Conservation (phyloP, 2,113 vertebrate species). For the Calyptommatus sinebrachiatus region DNA sequence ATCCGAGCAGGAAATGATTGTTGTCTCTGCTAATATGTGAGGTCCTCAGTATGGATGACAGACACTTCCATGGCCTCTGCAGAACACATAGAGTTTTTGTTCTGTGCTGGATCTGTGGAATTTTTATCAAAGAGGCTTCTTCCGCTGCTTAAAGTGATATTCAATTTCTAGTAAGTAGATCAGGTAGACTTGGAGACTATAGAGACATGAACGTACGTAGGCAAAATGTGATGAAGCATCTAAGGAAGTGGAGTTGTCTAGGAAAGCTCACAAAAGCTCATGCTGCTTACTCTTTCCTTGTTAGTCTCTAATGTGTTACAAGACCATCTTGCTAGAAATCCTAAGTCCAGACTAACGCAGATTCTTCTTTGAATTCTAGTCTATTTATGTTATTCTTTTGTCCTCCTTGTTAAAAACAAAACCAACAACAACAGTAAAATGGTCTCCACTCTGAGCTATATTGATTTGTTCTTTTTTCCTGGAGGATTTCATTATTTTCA, state of each 20-base stretch:
- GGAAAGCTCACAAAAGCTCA: too few species aligned
- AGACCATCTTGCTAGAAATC: too few species aligned
- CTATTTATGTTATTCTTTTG: background rate
- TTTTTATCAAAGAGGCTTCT: background rate
- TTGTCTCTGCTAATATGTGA: background rate
- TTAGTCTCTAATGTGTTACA: too few species aligned
- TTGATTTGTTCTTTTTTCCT: background rate
- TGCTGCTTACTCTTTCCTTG: too few species aligned
- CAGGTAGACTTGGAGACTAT: too few species aligned
- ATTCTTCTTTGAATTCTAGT: too few species aligned
- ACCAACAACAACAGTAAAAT: background rate
- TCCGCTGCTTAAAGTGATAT: background rate
- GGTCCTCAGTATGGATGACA: background rate
- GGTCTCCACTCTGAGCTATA: background rate
- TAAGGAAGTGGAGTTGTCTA: too few species aligned
- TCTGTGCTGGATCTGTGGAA: background rate
- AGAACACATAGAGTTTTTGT: background rate
- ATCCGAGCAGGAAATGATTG: too few species aligned
- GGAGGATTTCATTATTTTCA: background rate
- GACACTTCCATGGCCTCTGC: background rate
- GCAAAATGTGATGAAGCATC: too few species aligned
- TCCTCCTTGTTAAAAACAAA: background rate
- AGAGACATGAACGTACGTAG: too few species aligned
- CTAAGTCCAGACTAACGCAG: too few species aligned
- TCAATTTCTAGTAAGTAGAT: too few species aligned